Base-by-base conservation (phyloP, 2,113 vertebrate species). In the Lamprotornis superbus region DNA sequence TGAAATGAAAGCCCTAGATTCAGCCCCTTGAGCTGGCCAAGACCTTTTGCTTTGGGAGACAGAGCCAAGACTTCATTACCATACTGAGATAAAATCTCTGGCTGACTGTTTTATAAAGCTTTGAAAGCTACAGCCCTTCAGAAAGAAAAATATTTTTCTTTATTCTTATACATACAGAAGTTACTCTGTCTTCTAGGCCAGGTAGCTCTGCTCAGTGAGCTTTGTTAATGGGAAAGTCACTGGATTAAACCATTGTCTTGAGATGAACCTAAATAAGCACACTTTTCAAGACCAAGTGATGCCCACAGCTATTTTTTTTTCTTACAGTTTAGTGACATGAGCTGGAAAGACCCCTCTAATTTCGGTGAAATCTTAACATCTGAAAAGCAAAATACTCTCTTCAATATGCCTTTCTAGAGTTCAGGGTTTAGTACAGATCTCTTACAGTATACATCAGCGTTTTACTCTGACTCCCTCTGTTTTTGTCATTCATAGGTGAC, bases 81-180 rank as follows among this genome's bases (percentile, higher is more conserved):
- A 65, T 80, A 61, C 50, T 25, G 39, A 77, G 91, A 91, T 95
- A 93, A 93, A 93, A 88, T 95, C 93, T 91, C 35, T 95, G 79
- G 37, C 81, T 83, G 67, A 49, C 55, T 6, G 19, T 76, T 94
- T 86, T 77, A 49, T 64, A 50, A 86, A 95, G 63, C 76, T 89
- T 95, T 89, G 68, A 89, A 94, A 83, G 59, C 44, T 80, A 57
- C 39, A 89, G 35, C 33, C 33, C 53, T 73, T 74, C 75, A 86
- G 86, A 94, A 90, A 53, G 40, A 31, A 88, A 85, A 80, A 74
- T 3, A 61, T 77, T 65, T 85, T 83, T 73, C 59, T 88, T 82
- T 85, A 59, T 87, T 79, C 47, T 88, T 33, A 52, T 74, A 20
- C 2, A 1, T 52, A 75, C 49, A 65, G 56, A 82, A 96, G 28